Evolutionary conservation across 2,888 invertebrate genomes (phyloP), one percentile per base, ranked within the genome.

Genomic region (Melanophora roralis): DNA sequence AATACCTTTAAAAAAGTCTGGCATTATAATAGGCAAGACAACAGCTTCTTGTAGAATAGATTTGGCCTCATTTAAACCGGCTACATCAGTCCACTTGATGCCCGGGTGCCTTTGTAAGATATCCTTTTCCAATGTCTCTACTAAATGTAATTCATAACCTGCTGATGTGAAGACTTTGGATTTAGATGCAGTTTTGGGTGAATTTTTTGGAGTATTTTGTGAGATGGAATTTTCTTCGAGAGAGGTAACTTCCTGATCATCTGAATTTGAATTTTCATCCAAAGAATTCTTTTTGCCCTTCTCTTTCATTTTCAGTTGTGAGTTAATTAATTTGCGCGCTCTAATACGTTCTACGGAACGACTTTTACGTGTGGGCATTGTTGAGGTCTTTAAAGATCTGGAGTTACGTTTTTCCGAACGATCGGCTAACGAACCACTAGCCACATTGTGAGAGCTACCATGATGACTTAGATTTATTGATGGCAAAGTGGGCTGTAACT

Each of bases 1-100:
- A 79, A 96, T 96, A 36, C 95, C 95, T 91, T 94, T 95, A 88
- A 97, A 97, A 90, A 95, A 96, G 86, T 96, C 95, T 0, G 97
- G 97, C 92, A 97, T 95, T 76, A 96, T 93, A 34, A 96, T 92
- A 0, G 97, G 97, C 81, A 97, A 89, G 0, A 97, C 96, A 83
- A 97, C 95, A 1, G 97, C 96, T 88, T 97, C 97, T 87, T 97
- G 95, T 43, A 94, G 88, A 76, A 97, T 93, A 27, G 94, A 91
- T 86, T 95, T 95, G 0, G 95, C 95, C 84, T 94, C 94, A 73
- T 93, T 92, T 59, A 95, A 90, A 1, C 94, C 95, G 1, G 95
- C 93, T 12, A 95, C 94, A 87, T 94, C 94, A 74, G 91, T 93
- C 96, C 96, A 97, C 79, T 93, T 93, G n/a, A 96, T 93, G 85